Evolutionary conservation across 2,888 invertebrate species (phyloP).

Genomic region (Synergus gifuensis): DNA sequence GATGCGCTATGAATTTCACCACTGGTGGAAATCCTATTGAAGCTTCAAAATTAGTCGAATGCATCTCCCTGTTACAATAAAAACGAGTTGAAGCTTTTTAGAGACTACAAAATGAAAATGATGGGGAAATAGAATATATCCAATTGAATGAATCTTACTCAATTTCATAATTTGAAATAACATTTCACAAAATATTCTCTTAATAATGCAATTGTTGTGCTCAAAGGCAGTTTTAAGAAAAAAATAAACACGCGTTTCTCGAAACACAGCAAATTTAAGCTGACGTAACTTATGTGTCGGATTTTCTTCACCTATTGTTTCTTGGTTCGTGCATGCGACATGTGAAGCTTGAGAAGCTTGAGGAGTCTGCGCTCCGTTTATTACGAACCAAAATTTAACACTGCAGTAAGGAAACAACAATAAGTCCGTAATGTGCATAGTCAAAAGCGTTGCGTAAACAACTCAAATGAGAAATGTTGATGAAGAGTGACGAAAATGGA

Average conservation of each 20-base stretch:
- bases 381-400: slow-evolving; percentile 26
- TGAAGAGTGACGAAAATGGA: slow-evolving; percentile 42
- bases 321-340: slow-evolving; percentile 14
- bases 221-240: not conserved
- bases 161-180: not conserved
- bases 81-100: slow-evolving; percentile 8
- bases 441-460: slow-evolving; percentile 35
- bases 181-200: not conserved
- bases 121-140: not conserved
- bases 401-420: not conserved
- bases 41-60: slow-evolving; percentile 38
- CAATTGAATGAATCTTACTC: not conserved
- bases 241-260: slow-evolving; percentile 2
- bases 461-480: slow-evolving; percentile 31
- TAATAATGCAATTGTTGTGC: not conserved
- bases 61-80: slow-evolving; percentile 34
- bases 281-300: not conserved
- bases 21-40: slow-evolving; percentile 40
- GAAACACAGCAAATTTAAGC: slow-evolving; percentile 4
- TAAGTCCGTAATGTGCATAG: not conserved
- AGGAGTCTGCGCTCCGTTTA: slow-evolving; percentile 2
- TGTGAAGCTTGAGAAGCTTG: not conserved
- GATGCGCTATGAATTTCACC: slow-evolving; percentile 32
- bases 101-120: not conserved
- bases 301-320: slow-evolving; percentile 21